Percentiles rank a stretch among this genome's conserved stretches.
Conservation (phyloP, 2,888 invertebrate species). For the Dione vanillae region DNA sequence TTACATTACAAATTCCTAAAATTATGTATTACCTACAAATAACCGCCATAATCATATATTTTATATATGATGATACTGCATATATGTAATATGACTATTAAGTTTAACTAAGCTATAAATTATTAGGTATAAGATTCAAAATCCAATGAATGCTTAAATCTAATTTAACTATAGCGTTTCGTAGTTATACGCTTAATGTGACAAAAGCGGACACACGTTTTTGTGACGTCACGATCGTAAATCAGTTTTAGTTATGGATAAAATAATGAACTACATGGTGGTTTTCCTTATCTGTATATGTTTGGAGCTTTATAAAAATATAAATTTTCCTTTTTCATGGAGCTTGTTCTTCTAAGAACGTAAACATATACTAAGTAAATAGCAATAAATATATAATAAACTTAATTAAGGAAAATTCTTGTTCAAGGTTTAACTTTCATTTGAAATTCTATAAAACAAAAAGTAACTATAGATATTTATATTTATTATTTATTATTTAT, state of each 20-base stretch:
- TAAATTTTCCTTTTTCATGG: not conserved
- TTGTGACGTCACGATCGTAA: constrained; percentile 57
- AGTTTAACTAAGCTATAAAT: not conserved
- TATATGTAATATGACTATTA: constrained; percentile 10
- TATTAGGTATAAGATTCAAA: constrained; percentile 18
- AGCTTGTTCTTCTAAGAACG: constrained; percentile 3
- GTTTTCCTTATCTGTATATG: constrained; percentile 54
- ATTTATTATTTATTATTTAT: not conserved
- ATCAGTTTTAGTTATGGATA: constrained; percentile 54
- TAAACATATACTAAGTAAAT: not conserved
- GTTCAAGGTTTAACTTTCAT: not conserved
- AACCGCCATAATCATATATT: constrained; percentile 25
- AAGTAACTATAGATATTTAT: too few relatives aligned
- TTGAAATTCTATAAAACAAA: too few relatives aligned
- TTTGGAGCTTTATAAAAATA: constrained; percentile 18
- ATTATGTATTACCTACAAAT: constrained; percentile 37
- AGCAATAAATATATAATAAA: not conserved
- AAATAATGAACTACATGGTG: constrained; percentile 55
- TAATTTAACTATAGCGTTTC: constrained; percentile 16
- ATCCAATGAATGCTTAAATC: constrained; percentile 17
- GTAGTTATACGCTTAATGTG: constrained; percentile 31
- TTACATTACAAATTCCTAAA: constrained; percentile 36
- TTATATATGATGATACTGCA: constrained; percentile 36
- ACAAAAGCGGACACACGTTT: constrained; percentile 44
- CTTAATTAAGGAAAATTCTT: not conserved